Percentiles rank a stretch among this genome's conserved stretches.
These are phyloP conservation scores for Drosophila erecta DNA, from an alignment of 1,140 invertebrate genomes.

Conservation along the genomic window DNA sequence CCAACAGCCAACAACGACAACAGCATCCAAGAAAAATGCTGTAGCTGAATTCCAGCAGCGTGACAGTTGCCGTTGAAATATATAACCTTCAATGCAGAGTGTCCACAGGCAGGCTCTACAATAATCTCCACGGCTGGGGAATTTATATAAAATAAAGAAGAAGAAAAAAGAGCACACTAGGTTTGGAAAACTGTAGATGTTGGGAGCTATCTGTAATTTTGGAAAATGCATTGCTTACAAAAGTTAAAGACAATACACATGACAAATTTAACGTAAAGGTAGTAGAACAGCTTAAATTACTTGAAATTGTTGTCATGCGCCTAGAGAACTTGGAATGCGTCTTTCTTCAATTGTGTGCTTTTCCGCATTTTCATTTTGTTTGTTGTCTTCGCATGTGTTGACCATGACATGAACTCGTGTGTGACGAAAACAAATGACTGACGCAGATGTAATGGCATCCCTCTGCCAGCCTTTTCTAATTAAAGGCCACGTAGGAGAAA, in stretches of 20 bases:
- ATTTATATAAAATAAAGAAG: background rate
- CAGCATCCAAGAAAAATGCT: slow-evolving; percentile 34
- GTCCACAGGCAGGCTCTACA: background rate
- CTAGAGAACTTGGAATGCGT: background rate
- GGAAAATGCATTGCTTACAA: background rate
- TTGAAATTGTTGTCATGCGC: background rate
- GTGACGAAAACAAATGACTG: slow-evolving; percentile 43
- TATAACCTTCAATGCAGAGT: slow-evolving; percentile 6
- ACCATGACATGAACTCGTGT: slow-evolving; percentile 55
- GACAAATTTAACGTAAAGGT: background rate
- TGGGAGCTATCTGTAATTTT: too few relatives aligned
- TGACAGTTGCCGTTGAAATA: slow-evolving; percentile 17
- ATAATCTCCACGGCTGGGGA: too few relatives aligned
- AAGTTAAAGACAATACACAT: too few relatives aligned
- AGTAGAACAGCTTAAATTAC: background rate
- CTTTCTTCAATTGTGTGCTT: background rate
- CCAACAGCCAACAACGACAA: slow-evolving; percentile 38
- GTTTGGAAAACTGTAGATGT: too few relatives aligned
- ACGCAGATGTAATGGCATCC: slow-evolving; percentile 25
- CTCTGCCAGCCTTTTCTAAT: slow-evolving; percentile 34
- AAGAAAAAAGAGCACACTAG: background rate
- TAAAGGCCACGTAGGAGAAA: slow-evolving; percentile 37
- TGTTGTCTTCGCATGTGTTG: slow-evolving; percentile 40
- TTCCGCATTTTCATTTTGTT: slow-evolving; percentile 9
- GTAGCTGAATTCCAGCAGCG: slow-evolving; percentile 38